Percentiles rank a stretch among this genome's conserved stretches.
Evolutionary conservation across 2,797 vertebrate species (phyloP).

Genomic region (Acipenser oxyrinchus): DNA sequence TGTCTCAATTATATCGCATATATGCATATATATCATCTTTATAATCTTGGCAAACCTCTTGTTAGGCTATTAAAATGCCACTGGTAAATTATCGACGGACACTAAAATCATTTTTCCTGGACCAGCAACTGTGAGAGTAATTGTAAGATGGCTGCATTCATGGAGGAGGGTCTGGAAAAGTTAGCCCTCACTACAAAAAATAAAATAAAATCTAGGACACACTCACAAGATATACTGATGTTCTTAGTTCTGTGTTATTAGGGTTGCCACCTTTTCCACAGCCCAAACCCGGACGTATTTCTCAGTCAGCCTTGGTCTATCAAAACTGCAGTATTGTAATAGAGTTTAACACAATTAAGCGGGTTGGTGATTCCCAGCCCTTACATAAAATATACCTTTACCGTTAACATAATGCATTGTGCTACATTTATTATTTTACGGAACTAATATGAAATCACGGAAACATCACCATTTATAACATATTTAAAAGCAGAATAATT

Average conservation of each 20-base stretch:
- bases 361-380: too few species aligned
- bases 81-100: slow-evolving; percentile 20
- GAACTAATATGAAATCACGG: too few species aligned
- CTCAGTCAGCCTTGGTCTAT: too few species aligned
- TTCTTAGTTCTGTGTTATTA: not conserved
- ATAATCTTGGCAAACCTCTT: slow-evolving; percentile 26
- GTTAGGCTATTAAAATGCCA: slow-evolving; percentile 19
- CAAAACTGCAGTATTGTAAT: too few species aligned
- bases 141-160: slow-evolving; percentile 17
- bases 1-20: slow-evolving; percentile 7
- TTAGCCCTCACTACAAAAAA: slow-evolving; percentile 17
- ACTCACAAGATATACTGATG: slow-evolving; percentile 21
- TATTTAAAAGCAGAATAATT: too few species aligned
- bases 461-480: too few species aligned
- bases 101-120: slow-evolving; percentile 15
- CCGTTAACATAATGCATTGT: too few species aligned
- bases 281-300: too few species aligned
- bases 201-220: slow-evolving; percentile 12
- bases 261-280: too few species aligned
- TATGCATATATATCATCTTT: slow-evolving; percentile 17
- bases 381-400: too few species aligned
- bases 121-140: slow-evolving; percentile 19
- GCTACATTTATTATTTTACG: too few species aligned
- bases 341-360: too few species aligned
- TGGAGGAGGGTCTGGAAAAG: slow-evolving; percentile 15